Base-by-base conservation (phyloP, 2,113 vertebrate species). In the Forbesichthys agassizii region DNA sequence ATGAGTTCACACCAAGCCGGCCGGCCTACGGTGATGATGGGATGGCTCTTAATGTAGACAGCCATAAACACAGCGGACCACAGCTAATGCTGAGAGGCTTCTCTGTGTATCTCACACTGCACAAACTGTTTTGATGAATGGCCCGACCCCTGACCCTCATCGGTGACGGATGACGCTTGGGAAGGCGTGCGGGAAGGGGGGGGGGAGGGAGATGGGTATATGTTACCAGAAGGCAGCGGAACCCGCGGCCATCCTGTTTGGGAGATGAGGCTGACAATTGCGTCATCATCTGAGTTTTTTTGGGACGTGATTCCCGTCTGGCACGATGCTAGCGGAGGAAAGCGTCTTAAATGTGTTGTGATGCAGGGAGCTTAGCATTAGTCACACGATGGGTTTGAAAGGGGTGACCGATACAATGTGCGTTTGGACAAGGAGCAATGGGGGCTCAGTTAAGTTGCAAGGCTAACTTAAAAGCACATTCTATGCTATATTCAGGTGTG, bases 121-220 rank as follows among this genome's bases (percentile, higher is more conserved):
- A 92, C 94, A 97, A 98, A 96, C 95, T 96, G 90, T 93, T 89
- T 93, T 97, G 96, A 98, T 97, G 94, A 95, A 98, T 98, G 86
- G 78, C 87, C 90, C 13, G 91, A 93, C 94, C 94, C 85, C 89
- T 93, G 92, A 93, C 93, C 92, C 81, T 36, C 48, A 18, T 7
- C 52, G 75, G 83, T 84, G 90, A 89, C 85, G 92, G 95, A 93
- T 94, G 93, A 94, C 88, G 91, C 76, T 93, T 92, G 75, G 88
- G 76, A 27, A 27, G 27, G 36, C 36, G 36, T 5, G 4, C 36
- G 36, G 5, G n/a, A n/a, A n/a, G 36, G 36, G 36, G 36, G 4
- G 83, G 89, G 89, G 86, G 93, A 95, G 27, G 27, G n/a, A n/a
- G n/a, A n/a, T n/a, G n/a, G 27, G 27, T 27, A 27, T 27, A 92